Evolutionary conservation across 2,797 vertebrate species (phyloP), one percentile per base, ranked within the genome.

Genomic region (Pangasius larnaudii): DNA sequence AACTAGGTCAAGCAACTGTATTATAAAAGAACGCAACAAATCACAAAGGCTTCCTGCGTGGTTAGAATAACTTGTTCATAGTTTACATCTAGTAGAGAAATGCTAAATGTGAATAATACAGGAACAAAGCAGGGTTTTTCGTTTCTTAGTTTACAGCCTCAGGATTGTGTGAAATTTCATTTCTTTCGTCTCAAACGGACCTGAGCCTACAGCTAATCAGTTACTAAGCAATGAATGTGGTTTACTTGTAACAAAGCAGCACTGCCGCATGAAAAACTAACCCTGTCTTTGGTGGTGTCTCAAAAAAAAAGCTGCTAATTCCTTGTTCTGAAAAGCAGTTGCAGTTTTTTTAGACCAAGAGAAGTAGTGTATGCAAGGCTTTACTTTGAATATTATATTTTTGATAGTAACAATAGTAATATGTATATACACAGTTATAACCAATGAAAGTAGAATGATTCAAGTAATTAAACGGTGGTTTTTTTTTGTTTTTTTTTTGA

Each of bases 31-130:
- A 95, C 95, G 95, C 95, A 96, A 96, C 96, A 89, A 93, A 96
- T 96, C 96, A 97, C 95, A 93, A 94, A 95, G 89, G 95, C 96
- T 97, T 96, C 95, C 95, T 94, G 92, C 22, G 65, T 93, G 88
- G 89, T 94, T 94, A 94, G 90, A 94, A 82, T 93, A 90, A 92
- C 89, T 92, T 92, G 90, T 91, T 93, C 85, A 94, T 94, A 94
- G 94, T 91, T 92, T 94, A 93, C 90, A 92, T 91, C 91, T 88
- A 92, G 86, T 90, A 87, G 89, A 86, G 81, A 88, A 90, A 88
- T 91, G 78, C 87, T 88, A 91, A 93, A 92, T 89, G 27, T 92
- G 88, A 90, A 90, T 69, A 84, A 67, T 75, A 89, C 91, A 87
- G 92, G 92, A 90, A 90, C 86, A 91, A 89, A 91, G 75, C 19